A percentile compares a stretch with the other conserved stretches of the same genome.
Conservation (phyloP, 2,113 vertebrate species). For the Chaenogobius annularis region DNA sequence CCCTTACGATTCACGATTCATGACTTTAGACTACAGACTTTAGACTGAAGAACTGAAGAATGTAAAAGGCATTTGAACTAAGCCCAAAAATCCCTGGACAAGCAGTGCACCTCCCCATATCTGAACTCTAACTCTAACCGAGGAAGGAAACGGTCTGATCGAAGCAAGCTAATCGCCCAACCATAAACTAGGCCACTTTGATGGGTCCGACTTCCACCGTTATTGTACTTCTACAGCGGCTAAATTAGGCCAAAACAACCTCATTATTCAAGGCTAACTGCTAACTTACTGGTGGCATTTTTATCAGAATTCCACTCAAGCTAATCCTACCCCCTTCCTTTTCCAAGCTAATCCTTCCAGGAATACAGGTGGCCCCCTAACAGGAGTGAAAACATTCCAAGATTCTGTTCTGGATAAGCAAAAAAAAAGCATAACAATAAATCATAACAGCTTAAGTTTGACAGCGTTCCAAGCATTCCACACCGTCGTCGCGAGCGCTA, state of each 20-base stretch:
- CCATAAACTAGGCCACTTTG: constrained; percentile 37
- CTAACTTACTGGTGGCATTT: constrained; percentile 20
- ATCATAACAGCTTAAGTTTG: constrained; percentile 10
- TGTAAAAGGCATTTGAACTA: constrained; percentile 4
- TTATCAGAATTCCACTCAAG: constrained; percentile 24
- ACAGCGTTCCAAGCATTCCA: constrained; percentile 36
- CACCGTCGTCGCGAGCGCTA: background rate
- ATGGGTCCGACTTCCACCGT: constrained; percentile 33
- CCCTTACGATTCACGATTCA: background rate
- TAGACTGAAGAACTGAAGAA: background rate
- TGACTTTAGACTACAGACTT: background rate
- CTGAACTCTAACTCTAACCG: constrained; percentile 3
- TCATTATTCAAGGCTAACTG: constrained; percentile 16
- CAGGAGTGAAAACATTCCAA: constrained; percentile 42
- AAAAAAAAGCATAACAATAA: constrained; percentile 1
- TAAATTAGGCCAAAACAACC: constrained; percentile 33
- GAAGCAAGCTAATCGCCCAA: constrained; percentile 9
- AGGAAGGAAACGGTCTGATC: constrained; percentile 30
- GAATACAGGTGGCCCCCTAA: constrained; percentile 54
- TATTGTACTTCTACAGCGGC: constrained; percentile 19
- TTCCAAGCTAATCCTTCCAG: constrained; percentile 55
- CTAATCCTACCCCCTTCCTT: constrained; percentile 42
- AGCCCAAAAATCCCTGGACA: constrained; percentile 6
- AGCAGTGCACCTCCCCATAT: background rate
- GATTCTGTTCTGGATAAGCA: constrained; percentile 37